A percentile compares a stretch with the other conserved stretches of the same genome.
These are phyloP conservation scores for Gandaritis pyraliata DNA, from an alignment of 2,888 invertebrate genomes.

Conservation along the genomic window DNA sequence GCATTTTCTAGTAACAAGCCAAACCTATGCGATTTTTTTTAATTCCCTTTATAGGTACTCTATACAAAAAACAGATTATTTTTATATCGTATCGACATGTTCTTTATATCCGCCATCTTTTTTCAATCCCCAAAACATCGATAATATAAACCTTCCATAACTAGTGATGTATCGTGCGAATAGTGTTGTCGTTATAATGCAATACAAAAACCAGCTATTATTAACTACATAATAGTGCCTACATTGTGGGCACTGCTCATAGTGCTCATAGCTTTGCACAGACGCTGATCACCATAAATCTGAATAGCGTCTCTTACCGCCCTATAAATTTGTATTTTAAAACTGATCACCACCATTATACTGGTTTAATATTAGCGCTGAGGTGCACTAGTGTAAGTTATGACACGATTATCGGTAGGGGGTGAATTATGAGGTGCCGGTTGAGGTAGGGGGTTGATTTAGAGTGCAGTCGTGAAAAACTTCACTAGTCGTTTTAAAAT, in stretches of 20 bases:
- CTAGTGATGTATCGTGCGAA: no score
- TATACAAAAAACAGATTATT: no score
- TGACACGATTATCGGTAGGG: conserved; percentile 65
- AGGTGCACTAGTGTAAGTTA: conserved; percentile 65
- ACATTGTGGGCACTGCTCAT: no score
- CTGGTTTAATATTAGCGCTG: conserved; percentile 61
- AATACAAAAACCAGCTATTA: no score
- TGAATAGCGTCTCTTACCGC: conserved; percentile 24
- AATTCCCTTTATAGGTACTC: no score
- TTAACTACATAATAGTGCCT: not conserved
- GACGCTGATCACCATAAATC: conserved; percentile 15
- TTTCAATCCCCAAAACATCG: no score
- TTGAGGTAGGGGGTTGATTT: conserved; percentile 47
- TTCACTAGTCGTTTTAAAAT: conserved; percentile 11
- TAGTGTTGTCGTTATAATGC: no score
- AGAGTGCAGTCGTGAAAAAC: conserved; percentile 38
- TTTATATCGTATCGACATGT: no score
- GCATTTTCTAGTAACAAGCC: no score
- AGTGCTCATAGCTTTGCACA: conserved; percentile 1
- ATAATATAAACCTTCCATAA: no score
- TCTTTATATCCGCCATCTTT: no score
- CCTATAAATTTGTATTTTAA: conserved; percentile 51
- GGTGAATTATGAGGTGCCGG: conserved; percentile 59
- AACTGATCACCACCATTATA: conserved; percentile 66
- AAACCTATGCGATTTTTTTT: no score